Base-by-base conservation (phyloP, 2,113 vertebrate species). In the Mugil cephalus region DNA sequence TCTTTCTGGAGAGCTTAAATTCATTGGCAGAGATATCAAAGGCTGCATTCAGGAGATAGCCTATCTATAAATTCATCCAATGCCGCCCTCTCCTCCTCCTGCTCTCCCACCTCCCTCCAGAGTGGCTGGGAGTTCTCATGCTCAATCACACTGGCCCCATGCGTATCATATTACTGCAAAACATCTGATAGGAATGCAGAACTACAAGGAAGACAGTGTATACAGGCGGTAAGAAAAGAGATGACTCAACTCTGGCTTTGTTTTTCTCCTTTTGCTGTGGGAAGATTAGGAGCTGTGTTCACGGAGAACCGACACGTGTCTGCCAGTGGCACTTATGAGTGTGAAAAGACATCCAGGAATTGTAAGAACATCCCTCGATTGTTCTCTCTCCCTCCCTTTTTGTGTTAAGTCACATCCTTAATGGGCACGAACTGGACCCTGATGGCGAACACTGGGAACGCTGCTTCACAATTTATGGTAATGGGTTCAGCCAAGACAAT, bases 1-100 rank as follows among this genome's bases (percentile, higher is more conserved):
- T 86, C 62, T 59, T 62, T 56, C 62, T 70, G 62, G 21, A 65
- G 75, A 81, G 72, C 69, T 82, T 69, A 82, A 79, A 82, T 75
- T 84, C 67, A 80, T 69, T 75, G 79, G 66, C 69, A 72, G 66
- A 55, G 66, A 80, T 80, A 85, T 88, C 56, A 68, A 65, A 80
- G 48, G 77, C 87, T 88, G 85, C 80, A 65, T 82, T 82, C 80
- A 87, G 62, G 47, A 80, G 87, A 87, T 82, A 88, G 72, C 17
- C 48, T 77, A 86, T 91, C 81, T 84, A 34, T 74, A 70, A 75
- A 84, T 64, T 64, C 36, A 87, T 84, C 78, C 69, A 34, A 35
- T 51, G 9, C 45, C 36, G 34, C 39, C 12, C 45, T 0, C 17
- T 17, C 6, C 40, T 39, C 54, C 54, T 15, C 30, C 38, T n/a